These are phyloP conservation scores for Drepana arcuata DNA, from an alignment of 1,140 invertebrate species.

Conservation along the genomic window DNA sequence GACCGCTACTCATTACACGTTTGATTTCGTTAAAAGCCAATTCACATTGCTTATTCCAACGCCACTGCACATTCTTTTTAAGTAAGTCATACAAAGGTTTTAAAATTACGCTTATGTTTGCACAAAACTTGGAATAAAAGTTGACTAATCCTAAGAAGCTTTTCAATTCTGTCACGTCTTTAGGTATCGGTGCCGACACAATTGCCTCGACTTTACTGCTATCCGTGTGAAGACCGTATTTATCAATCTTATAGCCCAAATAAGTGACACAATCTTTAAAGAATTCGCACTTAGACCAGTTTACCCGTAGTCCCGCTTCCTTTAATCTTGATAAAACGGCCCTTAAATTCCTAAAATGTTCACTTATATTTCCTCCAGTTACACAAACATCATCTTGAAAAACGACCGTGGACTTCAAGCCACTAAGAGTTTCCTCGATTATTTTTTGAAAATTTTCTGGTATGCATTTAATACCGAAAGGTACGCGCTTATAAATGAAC, in stretches of 20 bases:
- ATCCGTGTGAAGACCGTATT: conserved; percentile 7
- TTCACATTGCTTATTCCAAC: not conserved
- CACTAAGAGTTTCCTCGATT: conserved; percentile 22
- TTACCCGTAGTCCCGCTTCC: conserved; percentile 7
- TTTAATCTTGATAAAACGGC: conserved; percentile 5
- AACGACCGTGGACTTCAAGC: conserved; percentile 11
- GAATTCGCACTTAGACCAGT: conserved; percentile 9
- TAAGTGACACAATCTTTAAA: conserved; percentile 11
- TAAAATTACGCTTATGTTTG: conserved; percentile 4
- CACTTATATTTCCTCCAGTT: conserved; percentile 13
- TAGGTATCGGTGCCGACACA: conserved; percentile 2
- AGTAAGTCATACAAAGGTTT: not conserved
- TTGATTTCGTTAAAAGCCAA: not conserved
- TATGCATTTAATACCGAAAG: conserved; percentile 24
- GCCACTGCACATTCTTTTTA: not conserved
- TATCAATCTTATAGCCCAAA: conserved; percentile 12
- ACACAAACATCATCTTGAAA: conserved; percentile 24
- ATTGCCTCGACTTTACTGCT: conserved; percentile 10
- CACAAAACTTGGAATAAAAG: conserved; percentile 9
- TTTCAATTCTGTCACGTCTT: conserved; percentile 6
- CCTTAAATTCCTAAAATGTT: conserved; percentile 6
- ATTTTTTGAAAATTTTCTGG: conserved; percentile 29
- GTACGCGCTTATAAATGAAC: conserved; percentile 23
- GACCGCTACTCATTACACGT: not conserved
- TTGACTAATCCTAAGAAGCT: conserved; percentile 5